Base-by-base conservation (phyloP, 2,797 vertebrate genomes). In the Spea hammondii region DNA sequence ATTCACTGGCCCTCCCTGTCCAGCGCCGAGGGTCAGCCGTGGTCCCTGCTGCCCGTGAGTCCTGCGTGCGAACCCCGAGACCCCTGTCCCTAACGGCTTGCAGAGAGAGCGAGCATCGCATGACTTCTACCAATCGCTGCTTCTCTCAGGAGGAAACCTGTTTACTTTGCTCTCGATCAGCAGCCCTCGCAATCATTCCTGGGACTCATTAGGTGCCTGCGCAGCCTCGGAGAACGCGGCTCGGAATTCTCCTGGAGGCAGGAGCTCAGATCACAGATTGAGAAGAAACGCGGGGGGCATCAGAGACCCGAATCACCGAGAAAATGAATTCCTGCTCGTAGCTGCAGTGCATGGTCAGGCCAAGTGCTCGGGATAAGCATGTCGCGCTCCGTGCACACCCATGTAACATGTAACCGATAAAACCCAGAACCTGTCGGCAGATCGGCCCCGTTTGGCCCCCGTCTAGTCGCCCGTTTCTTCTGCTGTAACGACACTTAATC, bases 91-190 rank as follows among this genome's bases (percentile, higher is more conserved):
- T 68, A 74, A 76, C 73, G 72, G 79, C 62, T 80, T 80, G 73
- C 79, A 76, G 53, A 80, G 54, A 9, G 62, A 76, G 79, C 67
- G 67, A 65, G 68, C 67, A 67, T 81, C 77, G 79, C 79, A 81
- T 76, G 73, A 72, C 79, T 81, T 72, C 60, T 77, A 81, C 74
- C 69, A 77, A 81, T 77, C 68, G 60, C 72, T 12, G 68, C 60
- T 8, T 11, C 12, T 80, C 79, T 81, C 79, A 60, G 74, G 79
- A 81, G 79, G 79, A 54, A 76, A 81, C 79, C 74, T 81, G 79
- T 81, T 81, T 81, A 81, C 79, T 81, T 81, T 81, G 51, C 72
- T 69, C 79, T 77, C 72, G 74, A 77, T 81, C 79, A 77, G 79
- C 79, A 67, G 79, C 79, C 74, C 79, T 80, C 72, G 79, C 79